Evolutionary conservation across 2,113 vertebrate genomes (phyloP).

Genomic region (Chrysochloris asiatica): DNA sequence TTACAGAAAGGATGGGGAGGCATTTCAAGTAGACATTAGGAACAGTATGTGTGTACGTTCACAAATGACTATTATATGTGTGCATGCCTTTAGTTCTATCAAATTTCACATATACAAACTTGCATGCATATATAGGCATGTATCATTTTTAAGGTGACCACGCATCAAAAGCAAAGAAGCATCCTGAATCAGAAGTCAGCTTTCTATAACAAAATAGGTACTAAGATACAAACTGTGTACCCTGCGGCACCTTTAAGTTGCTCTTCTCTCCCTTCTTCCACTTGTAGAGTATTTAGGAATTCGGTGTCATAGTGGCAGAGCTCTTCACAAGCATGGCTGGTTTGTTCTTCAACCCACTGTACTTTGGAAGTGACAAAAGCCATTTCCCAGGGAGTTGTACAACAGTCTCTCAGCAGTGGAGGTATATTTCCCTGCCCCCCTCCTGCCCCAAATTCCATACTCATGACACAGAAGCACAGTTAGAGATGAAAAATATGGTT

Average conservation of each 20-base stretch:
- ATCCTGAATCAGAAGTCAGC: neutral
- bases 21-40: neutral
- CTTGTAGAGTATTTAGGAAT: neutral
- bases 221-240: neutral
- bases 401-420: slow-evolving; percentile 33
- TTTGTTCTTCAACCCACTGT: slow-evolving; percentile 3
- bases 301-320: neutral
- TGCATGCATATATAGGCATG: rapidly evolving
- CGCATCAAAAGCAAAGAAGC: neutral
- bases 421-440: slow-evolving; percentile 67
- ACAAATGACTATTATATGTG: neutral
- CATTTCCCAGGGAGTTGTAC: slow-evolving; percentile 49
- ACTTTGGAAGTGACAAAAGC: slow-evolving; percentile 65
- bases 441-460: slow-evolving; percentile 74
- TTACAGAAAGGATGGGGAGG: neutral
- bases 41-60: neutral
- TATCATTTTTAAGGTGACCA: neutral
- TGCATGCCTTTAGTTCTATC: neutral
- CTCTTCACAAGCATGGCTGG: neutral
- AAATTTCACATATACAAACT: neutral
- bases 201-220: neutral
- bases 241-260: neutral
- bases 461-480: slow-evolving; percentile 77
- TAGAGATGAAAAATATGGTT: slow-evolving; percentile 81
- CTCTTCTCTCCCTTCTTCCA: neutral